phyloP scores from a whole-genome alignment of 2,888 invertebrate genomes.

The Prostheceraeus crozeri region DNA sequence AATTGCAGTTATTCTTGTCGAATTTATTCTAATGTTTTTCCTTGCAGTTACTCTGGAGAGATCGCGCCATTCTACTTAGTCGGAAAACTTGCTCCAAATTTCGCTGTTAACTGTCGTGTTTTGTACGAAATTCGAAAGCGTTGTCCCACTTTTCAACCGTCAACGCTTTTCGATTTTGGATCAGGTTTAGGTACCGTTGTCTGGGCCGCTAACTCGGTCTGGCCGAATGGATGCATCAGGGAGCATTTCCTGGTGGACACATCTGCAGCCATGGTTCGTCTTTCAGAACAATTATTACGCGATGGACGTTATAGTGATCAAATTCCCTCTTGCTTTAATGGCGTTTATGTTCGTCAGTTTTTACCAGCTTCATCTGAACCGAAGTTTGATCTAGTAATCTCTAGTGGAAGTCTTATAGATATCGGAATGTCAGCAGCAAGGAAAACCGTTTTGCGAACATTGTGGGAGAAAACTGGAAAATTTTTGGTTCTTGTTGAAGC shows the following conservation, averaged over 20 bases:
- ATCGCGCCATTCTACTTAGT: constrained; percentile 27
- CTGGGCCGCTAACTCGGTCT: constrained; percentile 48
- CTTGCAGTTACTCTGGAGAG: not conserved
- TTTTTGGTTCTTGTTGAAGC: constrained; percentile 76
- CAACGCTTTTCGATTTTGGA: constrained; percentile 39
- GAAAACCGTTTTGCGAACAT: constrained; percentile 65
- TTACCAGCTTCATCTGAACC: constrained; percentile 64
- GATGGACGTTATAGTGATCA: not conserved
- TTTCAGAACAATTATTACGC: not conserved
- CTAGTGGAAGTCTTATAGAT: constrained; percentile 76
- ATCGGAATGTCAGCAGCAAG: constrained; percentile 63
- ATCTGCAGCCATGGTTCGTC: constrained; percentile 4
- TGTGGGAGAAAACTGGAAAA: constrained; percentile 77
- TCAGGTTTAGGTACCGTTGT: constrained; percentile 48
- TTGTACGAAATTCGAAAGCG: constrained; percentile 37
- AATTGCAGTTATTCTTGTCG: not conserved
- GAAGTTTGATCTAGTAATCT: constrained; percentile 70
- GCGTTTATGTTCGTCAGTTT: constrained; percentile 63
- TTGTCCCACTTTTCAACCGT: constrained; percentile 34
- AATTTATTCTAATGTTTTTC: not conserved
- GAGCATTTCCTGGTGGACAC: constrained; percentile 32
- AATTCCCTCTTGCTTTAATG: not conserved
- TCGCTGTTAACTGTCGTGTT: constrained; percentile 30
- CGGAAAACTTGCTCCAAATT: constrained; percentile 30
- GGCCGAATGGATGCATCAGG: constrained; percentile 27